phyloP scores from a whole-genome alignment of 2,113 vertebrate genomes.

The Candoia aspera region DNA sequence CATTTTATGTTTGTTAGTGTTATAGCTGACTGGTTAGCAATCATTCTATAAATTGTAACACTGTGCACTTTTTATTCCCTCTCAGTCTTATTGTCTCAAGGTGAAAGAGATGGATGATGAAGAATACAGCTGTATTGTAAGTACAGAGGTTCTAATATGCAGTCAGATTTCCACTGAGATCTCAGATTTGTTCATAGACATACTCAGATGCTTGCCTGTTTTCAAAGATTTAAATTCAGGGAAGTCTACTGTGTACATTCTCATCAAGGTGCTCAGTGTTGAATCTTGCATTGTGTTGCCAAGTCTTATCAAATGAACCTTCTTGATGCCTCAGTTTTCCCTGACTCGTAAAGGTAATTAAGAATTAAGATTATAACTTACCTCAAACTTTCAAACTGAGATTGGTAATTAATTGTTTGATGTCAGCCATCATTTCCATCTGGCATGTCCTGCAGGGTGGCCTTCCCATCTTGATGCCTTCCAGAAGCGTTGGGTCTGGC shows the following conservation, averaged over 20 bases:
- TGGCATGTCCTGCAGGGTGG: not conserved
- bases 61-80: conserved; percentile 44
- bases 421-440: not conserved
- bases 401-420: not conserved
- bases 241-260: not conserved
- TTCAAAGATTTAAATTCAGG: not conserved
- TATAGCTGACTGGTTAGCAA: not conserved
- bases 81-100: conserved; percentile 96
- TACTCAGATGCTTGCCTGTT: fast-evolving
- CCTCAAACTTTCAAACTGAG: not conserved
- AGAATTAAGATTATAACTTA: conserved; percentile 5
- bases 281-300: not conserved
- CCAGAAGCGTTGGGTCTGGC: not conserved
- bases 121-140: conserved; percentile 97
- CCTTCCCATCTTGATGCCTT: not conserved
- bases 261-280: not conserved
- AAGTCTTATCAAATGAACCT: not conserved
- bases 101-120: conserved; percentile 99
- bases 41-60: conserved; percentile 2
- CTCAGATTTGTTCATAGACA: not conserved
- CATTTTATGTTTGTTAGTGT: not conserved
- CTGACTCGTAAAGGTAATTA: not conserved
- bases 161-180: not conserved
- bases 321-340: not conserved
- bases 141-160: conserved; percentile 58